Evolutionary conservation across 2,888 invertebrate species (phyloP).

Genomic region (Tridacna gigas): DNA sequence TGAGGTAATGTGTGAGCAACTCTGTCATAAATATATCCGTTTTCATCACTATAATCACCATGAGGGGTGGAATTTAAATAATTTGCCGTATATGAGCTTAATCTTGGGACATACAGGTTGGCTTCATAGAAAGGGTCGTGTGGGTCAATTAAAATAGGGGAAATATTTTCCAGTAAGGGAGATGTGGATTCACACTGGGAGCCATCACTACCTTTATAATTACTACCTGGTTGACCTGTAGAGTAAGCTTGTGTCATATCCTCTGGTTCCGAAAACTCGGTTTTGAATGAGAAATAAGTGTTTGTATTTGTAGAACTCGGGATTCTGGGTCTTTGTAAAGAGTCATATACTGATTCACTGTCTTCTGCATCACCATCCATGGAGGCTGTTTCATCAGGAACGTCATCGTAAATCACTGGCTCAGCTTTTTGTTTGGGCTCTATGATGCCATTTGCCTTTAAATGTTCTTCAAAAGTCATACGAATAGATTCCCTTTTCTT

Average conservation of each 20-base stretch:
- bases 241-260: conserved; percentile 72
- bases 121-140: conserved; percentile 67
- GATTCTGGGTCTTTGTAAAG: conserved; percentile 54
- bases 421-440: conserved; percentile 65
- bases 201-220: conserved; percentile 69
- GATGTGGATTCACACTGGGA: conserved; percentile 79
- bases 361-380: conserved; percentile 56
- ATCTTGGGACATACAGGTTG: conserved; percentile 55
- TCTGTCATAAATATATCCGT: conserved; percentile 37
- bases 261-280: conserved; percentile 76
- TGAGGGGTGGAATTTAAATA: conserved; percentile 42
- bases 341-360: conserved; percentile 58
- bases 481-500: conserved; percentile 72
- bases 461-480: conserved; percentile 77
- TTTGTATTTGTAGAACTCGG: conserved; percentile 69
- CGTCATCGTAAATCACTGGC: conserved; percentile 55
- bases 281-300: conserved; percentile 81
- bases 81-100: conserved; percentile 43
- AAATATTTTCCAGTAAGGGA: conserved; percentile 75
- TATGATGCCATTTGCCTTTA: conserved; percentile 74
- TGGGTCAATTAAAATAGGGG: conserved; percentile 70
- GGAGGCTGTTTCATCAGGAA: conserved; percentile 53
- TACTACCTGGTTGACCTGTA: conserved; percentile 60
- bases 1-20: conserved; percentile 51
- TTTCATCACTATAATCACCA: conserved; percentile 35